Percentiles rank a stretch among this genome's conserved stretches.
Conservation (phyloP, 2,797 vertebrate species). For the Pelodytes ibericus region DNA sequence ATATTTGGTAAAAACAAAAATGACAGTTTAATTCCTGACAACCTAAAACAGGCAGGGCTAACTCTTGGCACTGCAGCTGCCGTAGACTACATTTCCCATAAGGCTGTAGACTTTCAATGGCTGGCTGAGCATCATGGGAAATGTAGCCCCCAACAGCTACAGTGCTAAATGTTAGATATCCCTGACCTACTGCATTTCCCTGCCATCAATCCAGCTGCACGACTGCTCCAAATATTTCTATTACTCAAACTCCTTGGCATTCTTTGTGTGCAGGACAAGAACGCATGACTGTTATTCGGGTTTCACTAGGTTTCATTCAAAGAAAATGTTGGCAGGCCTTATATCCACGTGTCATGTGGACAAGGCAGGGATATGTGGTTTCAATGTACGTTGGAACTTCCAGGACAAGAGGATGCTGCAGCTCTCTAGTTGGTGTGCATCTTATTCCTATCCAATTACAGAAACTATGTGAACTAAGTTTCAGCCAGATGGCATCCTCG, state of each 20-base stretch:
- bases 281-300: conserved; percentile 1
- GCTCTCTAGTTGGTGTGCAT: background rate
- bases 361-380: background rate
- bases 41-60: too few species aligned
- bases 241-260: conserved; percentile 7
- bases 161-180: too few species aligned
- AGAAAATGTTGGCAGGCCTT: conserved; percentile 29
- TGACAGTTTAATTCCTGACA: background rate
- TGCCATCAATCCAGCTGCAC: too few species aligned
- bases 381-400: background rate
- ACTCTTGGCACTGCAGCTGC: too few species aligned
- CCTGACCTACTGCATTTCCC: too few species aligned
- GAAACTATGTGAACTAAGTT: background rate
- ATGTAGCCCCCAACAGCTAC: too few species aligned
- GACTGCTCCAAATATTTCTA: conserved; percentile 14
- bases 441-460: background rate
- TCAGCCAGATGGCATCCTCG: background rate
- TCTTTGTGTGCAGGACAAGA: conserved; percentile 2
- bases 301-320: background rate
- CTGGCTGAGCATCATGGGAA: too few species aligned
- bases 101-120: too few species aligned
- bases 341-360: conserved; percentile 20
- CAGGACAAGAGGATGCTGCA: background rate
- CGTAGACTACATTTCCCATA: too few species aligned
- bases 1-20: background rate